phyloP scores from a whole-genome alignment of 2,113 vertebrate genomes.

The Paedocypris sp. region DNA sequence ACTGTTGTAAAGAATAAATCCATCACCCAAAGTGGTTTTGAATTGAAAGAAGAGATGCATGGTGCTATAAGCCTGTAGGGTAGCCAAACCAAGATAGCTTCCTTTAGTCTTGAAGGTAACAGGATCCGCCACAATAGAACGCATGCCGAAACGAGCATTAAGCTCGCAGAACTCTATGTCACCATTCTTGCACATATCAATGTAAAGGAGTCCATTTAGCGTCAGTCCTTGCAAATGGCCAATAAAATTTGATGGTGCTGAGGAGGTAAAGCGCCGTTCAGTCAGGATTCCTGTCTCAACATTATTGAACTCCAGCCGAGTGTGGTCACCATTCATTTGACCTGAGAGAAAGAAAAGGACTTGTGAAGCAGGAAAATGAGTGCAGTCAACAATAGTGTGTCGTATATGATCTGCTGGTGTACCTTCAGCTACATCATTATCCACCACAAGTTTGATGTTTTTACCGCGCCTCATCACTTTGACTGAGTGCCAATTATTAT shows the following conservation, averaged over 20 bases:
- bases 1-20: slow-evolving; percentile 91
- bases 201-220: slow-evolving; percentile 94
- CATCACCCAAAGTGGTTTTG: slow-evolving; percentile 89
- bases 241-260: slow-evolving; percentile 85
- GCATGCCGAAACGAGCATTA: slow-evolving; percentile 89
- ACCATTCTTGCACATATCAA: slow-evolving; percentile 94
- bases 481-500: slow-evolving; percentile 95
- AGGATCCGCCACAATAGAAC: slow-evolving; percentile 91
- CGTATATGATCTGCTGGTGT: not conserved
- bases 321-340: slow-evolving; percentile 92
- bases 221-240: slow-evolving; percentile 91
- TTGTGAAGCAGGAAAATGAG: not conserved
- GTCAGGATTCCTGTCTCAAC: slow-evolving; percentile 94
- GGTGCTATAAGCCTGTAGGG: slow-evolving; percentile 89
- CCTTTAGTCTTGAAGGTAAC: slow-evolving; percentile 92
- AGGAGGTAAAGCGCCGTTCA: slow-evolving; percentile 81
- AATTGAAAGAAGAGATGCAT: slow-evolving; percentile 99
- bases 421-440: slow-evolving; percentile 94
- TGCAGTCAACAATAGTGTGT: not conserved
- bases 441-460: slow-evolving; percentile 83
- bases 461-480: slow-evolving; percentile 86
- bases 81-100: slow-evolving; percentile 89
- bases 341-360: slow-evolving; percentile 53
- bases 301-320: slow-evolving; percentile 92
- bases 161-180: slow-evolving; percentile 95